Conservation (phyloP, 2,797 vertebrate genomes). For the Calcarius lapponicus region DNA sequence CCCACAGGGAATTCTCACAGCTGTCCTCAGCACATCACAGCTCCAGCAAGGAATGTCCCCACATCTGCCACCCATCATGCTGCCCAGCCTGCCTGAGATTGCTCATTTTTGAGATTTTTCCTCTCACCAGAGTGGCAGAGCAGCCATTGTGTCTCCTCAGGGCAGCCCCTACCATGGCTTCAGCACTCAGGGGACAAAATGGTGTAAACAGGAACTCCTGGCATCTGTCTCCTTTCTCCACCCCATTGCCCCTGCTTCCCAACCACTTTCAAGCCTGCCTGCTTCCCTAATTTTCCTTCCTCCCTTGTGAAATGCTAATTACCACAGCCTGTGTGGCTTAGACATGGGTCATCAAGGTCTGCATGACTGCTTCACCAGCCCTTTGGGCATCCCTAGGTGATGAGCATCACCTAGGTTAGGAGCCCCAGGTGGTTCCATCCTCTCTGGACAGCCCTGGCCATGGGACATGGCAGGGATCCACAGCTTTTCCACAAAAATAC, state of each 20-base stretch:
- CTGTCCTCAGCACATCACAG: neutral
- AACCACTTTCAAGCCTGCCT: neutral
- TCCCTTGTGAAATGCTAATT: neutral
- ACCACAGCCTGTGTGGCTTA: neutral
- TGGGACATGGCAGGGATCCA: accelerated
- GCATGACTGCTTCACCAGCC: neutral
- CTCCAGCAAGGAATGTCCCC: neutral
- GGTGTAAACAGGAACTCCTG: neutral
- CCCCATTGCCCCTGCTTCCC: neutral
- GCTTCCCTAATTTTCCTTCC: neutral
- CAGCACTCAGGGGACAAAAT: accelerated
- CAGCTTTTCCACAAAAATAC: neutral
- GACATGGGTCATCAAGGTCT: neutral
- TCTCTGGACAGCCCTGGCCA: neutral
- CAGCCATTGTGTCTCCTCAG: neutral
- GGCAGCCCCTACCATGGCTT: neutral
- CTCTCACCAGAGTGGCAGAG: neutral
- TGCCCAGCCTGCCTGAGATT: neutral
- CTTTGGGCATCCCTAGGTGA: neutral
- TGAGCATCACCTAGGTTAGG: neutral
- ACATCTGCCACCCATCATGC: neutral
- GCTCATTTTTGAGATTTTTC: neutral
- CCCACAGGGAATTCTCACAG: neutral
- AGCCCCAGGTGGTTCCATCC: too few relatives aligned
- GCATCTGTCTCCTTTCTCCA: accelerated